These are phyloP conservation scores for Aricia artaxerxes DNA, from an alignment of 2,888 invertebrate genomes.

Conservation along the genomic window DNA sequence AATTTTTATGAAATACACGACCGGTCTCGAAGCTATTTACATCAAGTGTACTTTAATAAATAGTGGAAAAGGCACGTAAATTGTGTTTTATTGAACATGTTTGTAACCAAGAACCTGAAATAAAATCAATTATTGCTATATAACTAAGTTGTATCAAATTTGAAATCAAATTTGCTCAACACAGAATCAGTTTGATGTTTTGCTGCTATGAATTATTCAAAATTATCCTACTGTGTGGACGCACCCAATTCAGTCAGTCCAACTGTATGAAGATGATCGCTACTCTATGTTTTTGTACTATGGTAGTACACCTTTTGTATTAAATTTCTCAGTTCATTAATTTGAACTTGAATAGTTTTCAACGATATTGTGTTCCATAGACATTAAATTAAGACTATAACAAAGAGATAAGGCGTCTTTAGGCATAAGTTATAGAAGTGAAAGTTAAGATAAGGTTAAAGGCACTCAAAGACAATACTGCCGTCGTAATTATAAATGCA, in stretches of 20 bases:
- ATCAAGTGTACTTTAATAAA: too few relatives aligned
- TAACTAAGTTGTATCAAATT: too few relatives aligned
- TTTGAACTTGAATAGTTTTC: slow-evolving; percentile 27
- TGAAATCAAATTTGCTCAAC: too few relatives aligned
- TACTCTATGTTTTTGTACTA: neutral
- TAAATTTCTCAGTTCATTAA: slow-evolving; percentile 27
- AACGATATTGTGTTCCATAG: slow-evolving; percentile 28
- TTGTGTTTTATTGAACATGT: too few relatives aligned
- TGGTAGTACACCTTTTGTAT: slow-evolving; percentile 2
- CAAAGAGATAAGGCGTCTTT: slow-evolving; percentile 5
- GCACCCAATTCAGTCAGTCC: neutral
- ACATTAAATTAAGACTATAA: slow-evolving; percentile 10
- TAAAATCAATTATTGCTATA: too few relatives aligned
- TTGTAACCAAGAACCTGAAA: too few relatives aligned
- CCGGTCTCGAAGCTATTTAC: too few relatives aligned
- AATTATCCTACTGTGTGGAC: neutral
- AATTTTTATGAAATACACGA: too few relatives aligned
- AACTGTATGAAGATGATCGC: neutral
- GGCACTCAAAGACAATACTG: neutral
- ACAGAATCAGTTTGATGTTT: too few relatives aligned
- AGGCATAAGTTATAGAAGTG: neutral
- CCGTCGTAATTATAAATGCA: too few relatives aligned
- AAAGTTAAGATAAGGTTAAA: neutral
- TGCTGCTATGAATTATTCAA: neutral
- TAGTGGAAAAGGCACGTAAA: too few relatives aligned